Evolutionary conservation across 1,140 invertebrate species (phyloP), one percentile per base, ranked within the genome.

Genomic region (Ceratina japonica): DNA sequence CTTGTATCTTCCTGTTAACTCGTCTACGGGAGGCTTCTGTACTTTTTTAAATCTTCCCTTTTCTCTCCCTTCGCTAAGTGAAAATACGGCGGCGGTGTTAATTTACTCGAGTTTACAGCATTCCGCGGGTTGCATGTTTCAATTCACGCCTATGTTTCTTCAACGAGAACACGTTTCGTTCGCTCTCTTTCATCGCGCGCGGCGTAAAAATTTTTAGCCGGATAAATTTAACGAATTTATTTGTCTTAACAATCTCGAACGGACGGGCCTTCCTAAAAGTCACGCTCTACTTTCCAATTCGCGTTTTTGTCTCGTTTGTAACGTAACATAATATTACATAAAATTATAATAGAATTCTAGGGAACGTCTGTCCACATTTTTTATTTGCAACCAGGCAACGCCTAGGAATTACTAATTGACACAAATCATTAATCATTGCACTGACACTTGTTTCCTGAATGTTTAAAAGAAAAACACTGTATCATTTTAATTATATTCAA

Each of bases 111-210:
- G 77, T 79, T 79, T 74, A 66, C 77, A 79, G 44, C 71, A 73
- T 66, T 79, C 77, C 71, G 44, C 15, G 52, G 8, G 61, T 37
- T 27, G 70, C 15, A 20, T n/a, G 52, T 74, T 79, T 74, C 71
- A 79, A 79, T 79, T 73, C 62, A 73, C 77, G 70, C 70, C 77
- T 73, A 58, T 65, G 77, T 79, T 74, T 79, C 77, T 79, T 5
- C 61, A 37, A 22, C 37, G 8, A n/a, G 37, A 64, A 72, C 31
- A 52, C 51, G 12, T 27, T 54, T n/a, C 24, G 20, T 31, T 22
- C 15, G 8, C 37, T 22, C 15, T 68, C 31, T 20, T 51, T n/a
- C 18, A 20, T 44, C 1, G 5, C 15, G 63, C 13, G n/a, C 8
- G 13, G 44, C 37, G 37, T 20, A 22, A 70, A 58, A 56, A 63